These are phyloP conservation scores for Lithophane semibrunnea DNA, from an alignment of 2,888 invertebrate genomes.

Conservation along the genomic window DNA sequence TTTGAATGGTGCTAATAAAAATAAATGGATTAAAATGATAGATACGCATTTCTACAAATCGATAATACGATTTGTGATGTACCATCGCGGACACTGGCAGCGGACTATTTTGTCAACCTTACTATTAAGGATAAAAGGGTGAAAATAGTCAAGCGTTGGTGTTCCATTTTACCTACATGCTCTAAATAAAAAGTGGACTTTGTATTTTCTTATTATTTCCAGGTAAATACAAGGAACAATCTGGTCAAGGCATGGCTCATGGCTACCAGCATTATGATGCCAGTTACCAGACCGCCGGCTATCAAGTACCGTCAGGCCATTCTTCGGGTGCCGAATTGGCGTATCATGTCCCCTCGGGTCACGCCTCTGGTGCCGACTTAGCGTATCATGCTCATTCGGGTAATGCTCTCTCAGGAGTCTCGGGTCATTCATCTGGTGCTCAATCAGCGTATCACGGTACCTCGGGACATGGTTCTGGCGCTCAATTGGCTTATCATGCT, in stretches of 20 bases:
- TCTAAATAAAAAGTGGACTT: neutral
- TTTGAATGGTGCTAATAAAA: too few species aligned
- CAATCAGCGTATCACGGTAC: slow-evolving; percentile 12
- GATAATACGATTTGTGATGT: neutral
- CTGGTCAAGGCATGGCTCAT: slow-evolving; percentile 25
- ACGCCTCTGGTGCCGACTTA: slow-evolving; percentile 34
- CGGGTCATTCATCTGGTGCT: slow-evolving; percentile 18
- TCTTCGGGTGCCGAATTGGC: slow-evolving; percentile 9
- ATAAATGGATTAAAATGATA: too few species aligned
- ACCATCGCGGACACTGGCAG: too few species aligned
- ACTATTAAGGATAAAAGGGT: too few species aligned
- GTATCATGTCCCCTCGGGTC: slow-evolving; percentile 31
- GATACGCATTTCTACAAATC: neutral
- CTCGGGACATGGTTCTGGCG: neutral
- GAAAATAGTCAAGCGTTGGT: neutral
- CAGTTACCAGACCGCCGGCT: slow-evolving; percentile 31
- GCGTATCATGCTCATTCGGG: slow-evolving; percentile 45
- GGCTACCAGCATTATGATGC: slow-evolving; percentile 45
- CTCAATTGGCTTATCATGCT: slow-evolving; percentile 1
- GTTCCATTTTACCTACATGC: neutral
- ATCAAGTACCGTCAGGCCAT: slow-evolving; percentile 35
- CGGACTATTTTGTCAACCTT: too few species aligned
- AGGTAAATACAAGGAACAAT: slow-evolving; percentile 53
- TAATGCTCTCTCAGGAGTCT: slow-evolving; percentile 34
- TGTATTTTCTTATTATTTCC: slow-evolving; percentile 5